These are phyloP conservation scores for Macrocentrus cingulum DNA, from an alignment of 1,140 invertebrate species.

Conservation along the genomic window DNA sequence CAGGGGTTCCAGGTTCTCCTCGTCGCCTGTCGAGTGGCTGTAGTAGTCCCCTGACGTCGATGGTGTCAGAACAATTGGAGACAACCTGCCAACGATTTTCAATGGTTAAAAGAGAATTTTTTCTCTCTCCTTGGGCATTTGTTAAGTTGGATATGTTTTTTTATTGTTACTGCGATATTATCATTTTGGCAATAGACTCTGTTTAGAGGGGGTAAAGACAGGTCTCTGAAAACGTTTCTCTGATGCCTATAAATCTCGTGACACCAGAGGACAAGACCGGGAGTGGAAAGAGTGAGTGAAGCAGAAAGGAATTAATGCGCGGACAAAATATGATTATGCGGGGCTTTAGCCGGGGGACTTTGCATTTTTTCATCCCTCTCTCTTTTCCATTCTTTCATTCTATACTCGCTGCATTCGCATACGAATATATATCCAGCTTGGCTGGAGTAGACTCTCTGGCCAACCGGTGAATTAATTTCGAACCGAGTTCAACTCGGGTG, in stretches of 20 bases:
- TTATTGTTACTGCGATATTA: no score
- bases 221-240: constrained; percentile 13
- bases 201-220: neutral
- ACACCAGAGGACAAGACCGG: constrained; percentile 15
- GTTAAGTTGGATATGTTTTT: neutral
- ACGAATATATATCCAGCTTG: constrained; percentile 5
- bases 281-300: constrained; percentile 20
- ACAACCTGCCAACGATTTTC: constrained; percentile 38
- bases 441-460: constrained; percentile 13
- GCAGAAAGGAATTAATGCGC: constrained; percentile 31
- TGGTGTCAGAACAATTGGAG: constrained; percentile 41
- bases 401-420: constrained; percentile 16
- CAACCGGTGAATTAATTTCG: constrained; percentile 27
- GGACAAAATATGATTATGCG: constrained; percentile 32
- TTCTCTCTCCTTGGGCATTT: neutral
- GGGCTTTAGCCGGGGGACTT: constrained; percentile 23
- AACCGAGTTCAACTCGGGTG: constrained; percentile 17
- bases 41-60: constrained; percentile 44
- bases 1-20: constrained; percentile 52
- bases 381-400: constrained; percentile 1
- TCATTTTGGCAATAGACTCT: neutral
- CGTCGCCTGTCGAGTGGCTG: constrained; percentile 44
- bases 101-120: constrained; percentile 6
- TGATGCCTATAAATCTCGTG: constrained; percentile 18
- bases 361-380: constrained; percentile 17